Evolutionary conservation across 2,113 vertebrate species (phyloP).

Genomic region (Ophthalmolycus amberensis): DNA sequence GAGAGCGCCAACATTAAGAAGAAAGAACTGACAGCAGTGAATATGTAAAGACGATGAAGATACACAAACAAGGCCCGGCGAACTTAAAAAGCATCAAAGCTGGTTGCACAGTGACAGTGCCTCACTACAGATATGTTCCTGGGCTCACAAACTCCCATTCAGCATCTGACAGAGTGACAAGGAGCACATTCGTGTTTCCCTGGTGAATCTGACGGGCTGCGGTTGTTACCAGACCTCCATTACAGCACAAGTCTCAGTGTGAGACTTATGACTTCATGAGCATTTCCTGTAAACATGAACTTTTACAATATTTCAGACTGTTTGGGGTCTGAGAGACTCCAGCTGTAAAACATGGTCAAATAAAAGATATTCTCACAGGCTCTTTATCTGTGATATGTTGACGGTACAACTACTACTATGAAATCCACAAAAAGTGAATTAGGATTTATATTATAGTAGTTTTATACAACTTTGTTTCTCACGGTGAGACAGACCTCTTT

Average conservation of each 20-base stretch:
- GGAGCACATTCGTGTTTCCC: conserved; percentile 73
- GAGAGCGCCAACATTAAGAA: conserved; percentile 47
- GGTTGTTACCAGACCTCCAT: conserved; percentile 72
- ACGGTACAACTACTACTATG: background rate
- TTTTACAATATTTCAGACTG: background rate
- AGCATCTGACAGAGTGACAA: conserved; percentile 73
- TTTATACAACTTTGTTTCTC: background rate
- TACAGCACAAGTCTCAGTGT: conserved; percentile 37
- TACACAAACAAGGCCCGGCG: conserved; percentile 42
- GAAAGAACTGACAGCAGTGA: conserved; percentile 36
- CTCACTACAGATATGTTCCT: conserved; percentile 51
- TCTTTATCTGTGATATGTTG: background rate
- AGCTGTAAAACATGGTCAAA: conserved; percentile 10
- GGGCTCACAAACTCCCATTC: conserved; percentile 70
- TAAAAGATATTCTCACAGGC: background rate
- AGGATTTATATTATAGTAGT: background rate
- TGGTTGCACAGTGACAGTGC: conserved; percentile 55
- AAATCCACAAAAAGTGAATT: background rate
- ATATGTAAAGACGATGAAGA: conserved; percentile 44
- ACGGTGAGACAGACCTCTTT: background rate
- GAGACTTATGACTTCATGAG: background rate
- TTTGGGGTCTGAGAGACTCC: background rate
- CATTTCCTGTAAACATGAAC: background rate
- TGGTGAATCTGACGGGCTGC: conserved; percentile 69
- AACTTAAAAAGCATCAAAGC: conserved; percentile 58